phyloP scores from a whole-genome alignment of 2,888 invertebrate species.

The Dorcus hopei region DNA sequence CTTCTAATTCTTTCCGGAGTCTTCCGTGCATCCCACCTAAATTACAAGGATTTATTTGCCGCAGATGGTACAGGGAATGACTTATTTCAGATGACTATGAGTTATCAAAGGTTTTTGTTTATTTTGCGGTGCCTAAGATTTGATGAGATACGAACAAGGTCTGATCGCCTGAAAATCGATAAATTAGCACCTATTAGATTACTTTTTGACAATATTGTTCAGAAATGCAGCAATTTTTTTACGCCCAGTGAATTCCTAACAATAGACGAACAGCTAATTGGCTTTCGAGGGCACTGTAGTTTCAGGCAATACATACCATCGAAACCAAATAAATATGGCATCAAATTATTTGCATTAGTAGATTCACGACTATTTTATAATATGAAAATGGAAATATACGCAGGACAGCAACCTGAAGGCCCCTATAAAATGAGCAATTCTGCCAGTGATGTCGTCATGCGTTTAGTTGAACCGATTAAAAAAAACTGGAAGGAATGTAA shows the following conservation, averaged over 20 bases:
- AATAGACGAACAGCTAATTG: constrained; percentile 6
- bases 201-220: not conserved
- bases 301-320: constrained; percentile 19
- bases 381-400: constrained; percentile 20
- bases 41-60: too few species aligned
- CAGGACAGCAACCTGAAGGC: constrained; percentile 19
- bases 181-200: not conserved
- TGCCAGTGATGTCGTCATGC: too few species aligned
- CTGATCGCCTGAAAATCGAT: not conserved
- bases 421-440: constrained; percentile 9
- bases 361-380: constrained; percentile 20
- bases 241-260: constrained; percentile 15
- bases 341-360: constrained; percentile 19
- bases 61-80: too few species aligned
- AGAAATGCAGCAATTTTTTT: constrained; percentile 14
- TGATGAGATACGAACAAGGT: not conserved
- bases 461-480: too few species aligned
- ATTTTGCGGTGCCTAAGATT: not conserved
- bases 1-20: too few species aligned
- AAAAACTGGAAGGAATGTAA: too few species aligned
- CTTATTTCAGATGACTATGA: too few species aligned
- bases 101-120: not conserved
- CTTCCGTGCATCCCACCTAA: too few species aligned
- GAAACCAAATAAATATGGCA: constrained; percentile 16
- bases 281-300: constrained; percentile 9